Evolutionary conservation across 2,113 vertebrate genomes (phyloP), one percentile per base, ranked within the genome.

Genomic region (Tauraco erythrolophus): DNA sequence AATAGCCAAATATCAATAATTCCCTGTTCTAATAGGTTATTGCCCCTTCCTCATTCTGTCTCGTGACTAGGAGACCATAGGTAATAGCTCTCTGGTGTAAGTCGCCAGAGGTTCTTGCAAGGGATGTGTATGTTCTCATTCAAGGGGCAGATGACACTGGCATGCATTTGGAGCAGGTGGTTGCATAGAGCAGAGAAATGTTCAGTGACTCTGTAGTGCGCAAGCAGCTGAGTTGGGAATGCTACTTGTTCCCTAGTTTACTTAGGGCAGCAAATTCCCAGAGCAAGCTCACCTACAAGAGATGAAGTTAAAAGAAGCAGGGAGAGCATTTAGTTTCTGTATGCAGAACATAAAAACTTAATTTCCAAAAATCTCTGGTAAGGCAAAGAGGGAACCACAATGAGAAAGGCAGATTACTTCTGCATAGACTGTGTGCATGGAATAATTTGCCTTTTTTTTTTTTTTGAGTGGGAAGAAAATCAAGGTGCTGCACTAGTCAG

Each of bases 201-300:
- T 33, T 69, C 0, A 0, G 41, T 35, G 37, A 13, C 27, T 51
- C 9, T 61, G 17, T 51, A 33, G 17, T 23, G 39, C 0, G 4
- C 37, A 39, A 50, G 31, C 9, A 46, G 14, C 54, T 28, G 30
- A 57, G 14, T 8, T 80, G 39, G 62, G 71, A 86, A 43, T 7
- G 21, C 23, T 70, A 22, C n/a, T 43, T 43, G 2, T 54, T 82
- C 70, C 31, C 25, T 43, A 12, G 28, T 50, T 89, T 82, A 31
- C 25, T 54, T 71, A 41, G 35, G 78, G 65, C 33, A 64, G 35
- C 2, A 7, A 43, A 46, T 82, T 91, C n/a, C 23, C 62, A 53
- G 27, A 74, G 22, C 45, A 15, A 50, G 27, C 31, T 86, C 28
- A 41, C 61, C 51, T 64, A 19, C 56, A 50, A 69, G 53, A 45